A percentile compares a stretch with the other conserved stretches of the same genome.
Conservation (phyloP, 2,888 invertebrate genomes). For the Nyleta sp. region DNA sequence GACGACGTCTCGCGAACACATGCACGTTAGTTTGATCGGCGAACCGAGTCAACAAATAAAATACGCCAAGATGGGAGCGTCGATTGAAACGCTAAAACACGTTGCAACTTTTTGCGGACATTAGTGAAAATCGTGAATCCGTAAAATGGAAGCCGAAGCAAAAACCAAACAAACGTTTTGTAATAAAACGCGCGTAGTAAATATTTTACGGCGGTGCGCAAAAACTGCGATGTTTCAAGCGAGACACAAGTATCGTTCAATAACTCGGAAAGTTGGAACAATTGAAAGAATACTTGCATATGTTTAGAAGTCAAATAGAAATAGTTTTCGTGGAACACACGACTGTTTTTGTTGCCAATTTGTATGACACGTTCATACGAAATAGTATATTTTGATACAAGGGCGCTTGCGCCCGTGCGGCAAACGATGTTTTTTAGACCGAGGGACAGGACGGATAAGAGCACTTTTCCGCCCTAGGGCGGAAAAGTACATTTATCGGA, state of each 20-base stretch:
- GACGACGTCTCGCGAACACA: constrained; percentile 1
- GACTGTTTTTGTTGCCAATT: not conserved
- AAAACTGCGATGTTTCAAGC: constrained; percentile 1
- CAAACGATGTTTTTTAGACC: too few relatives aligned
- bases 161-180: constrained; percentile 2
- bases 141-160: not conserved
- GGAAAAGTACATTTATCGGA: too few relatives aligned
- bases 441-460: too few relatives aligned
- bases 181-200: not conserved
- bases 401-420: too few relatives aligned
- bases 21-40: constrained; percentile 22
- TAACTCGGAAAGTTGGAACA: constrained; percentile 8
- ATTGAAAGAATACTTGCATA: constrained; percentile 25
- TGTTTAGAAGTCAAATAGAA: constrained; percentile 18
- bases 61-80: not conserved
- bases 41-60: constrained; percentile 2
- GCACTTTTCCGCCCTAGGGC: too few relatives aligned
- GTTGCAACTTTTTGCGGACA: not conserved
- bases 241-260: not conserved
- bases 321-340: not conserved
- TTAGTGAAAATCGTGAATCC: not conserved
- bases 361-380: too few relatives aligned
- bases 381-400: too few relatives aligned
- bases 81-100: not conserved
- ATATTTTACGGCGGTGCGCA: constrained; percentile 8